These are phyloP conservation scores for Muntiacus reevesi DNA, from an alignment of 2,113 vertebrate species.

Conservation along the genomic window DNA sequence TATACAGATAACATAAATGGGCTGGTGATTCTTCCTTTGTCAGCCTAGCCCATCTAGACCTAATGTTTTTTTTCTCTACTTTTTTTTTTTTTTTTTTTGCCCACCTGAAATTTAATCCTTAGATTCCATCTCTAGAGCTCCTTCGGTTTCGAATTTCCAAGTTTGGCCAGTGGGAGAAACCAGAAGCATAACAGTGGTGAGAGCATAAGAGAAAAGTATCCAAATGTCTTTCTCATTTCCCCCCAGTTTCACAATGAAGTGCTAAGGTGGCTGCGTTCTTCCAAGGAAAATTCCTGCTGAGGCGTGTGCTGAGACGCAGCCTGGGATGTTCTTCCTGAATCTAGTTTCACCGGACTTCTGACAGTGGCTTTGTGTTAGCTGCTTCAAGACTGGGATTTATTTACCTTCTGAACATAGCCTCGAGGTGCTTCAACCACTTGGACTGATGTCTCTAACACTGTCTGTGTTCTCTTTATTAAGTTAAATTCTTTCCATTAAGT, in stretches of 20 bases:
- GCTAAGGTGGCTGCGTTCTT: neutral
- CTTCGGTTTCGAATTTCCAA: neutral
- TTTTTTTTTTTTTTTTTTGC: neutral
- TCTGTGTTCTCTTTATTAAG: too few species aligned
- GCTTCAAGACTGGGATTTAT: too few species aligned
- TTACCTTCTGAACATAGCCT: neutral
- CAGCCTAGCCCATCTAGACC: neutral
- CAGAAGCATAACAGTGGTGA: fast-evolving
- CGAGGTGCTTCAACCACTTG: too few species aligned
- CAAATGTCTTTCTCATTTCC: neutral
- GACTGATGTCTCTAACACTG: too few species aligned
- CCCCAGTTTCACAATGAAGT: neutral
- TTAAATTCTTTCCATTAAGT: neutral
- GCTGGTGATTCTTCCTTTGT: fast-evolving
- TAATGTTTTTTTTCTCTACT: neutral
- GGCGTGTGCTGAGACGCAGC: neutral
- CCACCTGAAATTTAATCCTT: neutral
- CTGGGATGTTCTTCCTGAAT: neutral
- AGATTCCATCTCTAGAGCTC: neutral
- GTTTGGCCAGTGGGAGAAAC: neutral
- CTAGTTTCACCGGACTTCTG: neutral
- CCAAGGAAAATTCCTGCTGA: neutral
- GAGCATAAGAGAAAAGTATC: neutral
- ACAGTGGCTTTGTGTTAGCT: neutral
- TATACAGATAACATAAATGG: neutral